These are phyloP conservation scores for Rhingia campestris DNA, from an alignment of 2,888 invertebrate species.

Conservation along the genomic window DNA sequence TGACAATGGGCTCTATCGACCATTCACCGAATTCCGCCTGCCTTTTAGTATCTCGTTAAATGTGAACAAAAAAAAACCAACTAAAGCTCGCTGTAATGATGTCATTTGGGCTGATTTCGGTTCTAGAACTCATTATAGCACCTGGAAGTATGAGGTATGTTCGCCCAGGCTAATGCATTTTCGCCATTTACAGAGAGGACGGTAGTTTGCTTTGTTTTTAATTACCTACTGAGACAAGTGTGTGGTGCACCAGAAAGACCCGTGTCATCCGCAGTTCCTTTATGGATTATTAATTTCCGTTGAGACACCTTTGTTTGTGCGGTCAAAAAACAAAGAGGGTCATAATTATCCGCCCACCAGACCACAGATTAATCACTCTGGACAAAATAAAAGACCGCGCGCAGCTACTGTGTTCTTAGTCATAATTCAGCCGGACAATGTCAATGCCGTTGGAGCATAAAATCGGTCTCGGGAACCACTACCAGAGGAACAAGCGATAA, in stretches of 20 bases:
- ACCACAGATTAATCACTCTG: constrained; percentile 18
- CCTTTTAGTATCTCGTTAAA: constrained; percentile 46
- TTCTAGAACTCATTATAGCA: constrained; percentile 56
- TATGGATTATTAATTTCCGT: constrained; percentile 57
- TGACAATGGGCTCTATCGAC: constrained; percentile 68
- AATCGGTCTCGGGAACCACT: constrained; percentile 13
- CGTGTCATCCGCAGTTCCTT: constrained; percentile 42
- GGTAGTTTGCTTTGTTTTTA: constrained; percentile 51
- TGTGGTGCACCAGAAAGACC: constrained; percentile 9
- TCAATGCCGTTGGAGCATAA: constrained; percentile 60
- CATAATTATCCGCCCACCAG: constrained; percentile 69
- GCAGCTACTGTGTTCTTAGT: constrained; percentile 12
- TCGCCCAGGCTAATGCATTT: constrained; percentile 49
- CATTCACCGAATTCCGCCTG: constrained; percentile 49
- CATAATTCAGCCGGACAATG: constrained; percentile 59
- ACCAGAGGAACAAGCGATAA: constrained; percentile 51
- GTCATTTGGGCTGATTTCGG: constrained; percentile 58
- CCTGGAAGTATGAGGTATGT: constrained; percentile 27
- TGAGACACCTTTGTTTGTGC: constrained; percentile 53
- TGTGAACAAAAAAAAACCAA: background rate
- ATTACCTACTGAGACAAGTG: constrained; percentile 21
- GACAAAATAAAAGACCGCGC: background rate
- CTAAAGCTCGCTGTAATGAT: constrained; percentile 29
- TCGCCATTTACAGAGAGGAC: constrained; percentile 37
- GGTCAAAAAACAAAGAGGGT: constrained; percentile 62